Percentiles rank a stretch among this genome's conserved stretches.
phyloP scores from a whole-genome alignment of 2,888 invertebrate genomes.

The Drosophila mimetica region DNA sequence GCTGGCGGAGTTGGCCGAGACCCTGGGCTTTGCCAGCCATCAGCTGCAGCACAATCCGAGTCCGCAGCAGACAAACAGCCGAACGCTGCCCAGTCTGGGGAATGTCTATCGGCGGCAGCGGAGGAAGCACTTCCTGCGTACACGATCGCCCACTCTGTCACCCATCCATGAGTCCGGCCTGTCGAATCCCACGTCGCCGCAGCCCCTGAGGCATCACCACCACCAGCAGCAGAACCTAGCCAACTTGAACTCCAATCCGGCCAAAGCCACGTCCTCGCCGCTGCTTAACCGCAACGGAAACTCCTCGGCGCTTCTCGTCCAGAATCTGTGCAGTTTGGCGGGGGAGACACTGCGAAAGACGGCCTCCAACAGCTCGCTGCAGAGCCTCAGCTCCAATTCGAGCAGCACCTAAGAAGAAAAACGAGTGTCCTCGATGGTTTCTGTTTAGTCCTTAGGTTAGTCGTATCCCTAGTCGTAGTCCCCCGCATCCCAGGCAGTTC shows the following conservation, averaged over 20 bases:
- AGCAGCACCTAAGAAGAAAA: conserved; percentile 68
- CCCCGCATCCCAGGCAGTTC: background rate
- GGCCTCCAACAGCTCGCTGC: conserved; percentile 80
- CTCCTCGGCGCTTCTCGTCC: conserved; percentile 78
- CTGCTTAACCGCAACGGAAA: conserved; percentile 30
- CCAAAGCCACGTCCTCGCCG: conserved; percentile 70
- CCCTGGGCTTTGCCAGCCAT: conserved; percentile 84
- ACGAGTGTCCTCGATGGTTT: conserved; percentile 58
- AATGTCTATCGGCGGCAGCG: conserved; percentile 83
- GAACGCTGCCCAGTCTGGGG: conserved; percentile 72
- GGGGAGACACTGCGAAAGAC: conserved; percentile 66
- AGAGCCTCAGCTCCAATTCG: conserved; percentile 81
- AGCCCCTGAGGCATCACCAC: conserved; percentile 83
- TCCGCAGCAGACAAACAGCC: conserved; percentile 51
- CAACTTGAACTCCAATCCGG: conserved; percentile 53
- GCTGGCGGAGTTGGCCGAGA: conserved; percentile 86
- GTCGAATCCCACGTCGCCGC: conserved; percentile 89
- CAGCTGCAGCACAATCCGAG: conserved; percentile 21
- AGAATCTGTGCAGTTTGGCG: conserved; percentile 59
- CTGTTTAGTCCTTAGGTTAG: conserved; percentile 65
- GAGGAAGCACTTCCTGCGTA: conserved; percentile 85
- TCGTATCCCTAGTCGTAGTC: conserved; percentile 34
- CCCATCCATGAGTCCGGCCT: conserved; percentile 90
- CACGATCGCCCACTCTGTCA: conserved; percentile 87
- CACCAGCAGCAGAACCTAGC: conserved; percentile 47